Base-by-base conservation (phyloP, 1,140 invertebrate species). In the Antheraea pernyi region DNA sequence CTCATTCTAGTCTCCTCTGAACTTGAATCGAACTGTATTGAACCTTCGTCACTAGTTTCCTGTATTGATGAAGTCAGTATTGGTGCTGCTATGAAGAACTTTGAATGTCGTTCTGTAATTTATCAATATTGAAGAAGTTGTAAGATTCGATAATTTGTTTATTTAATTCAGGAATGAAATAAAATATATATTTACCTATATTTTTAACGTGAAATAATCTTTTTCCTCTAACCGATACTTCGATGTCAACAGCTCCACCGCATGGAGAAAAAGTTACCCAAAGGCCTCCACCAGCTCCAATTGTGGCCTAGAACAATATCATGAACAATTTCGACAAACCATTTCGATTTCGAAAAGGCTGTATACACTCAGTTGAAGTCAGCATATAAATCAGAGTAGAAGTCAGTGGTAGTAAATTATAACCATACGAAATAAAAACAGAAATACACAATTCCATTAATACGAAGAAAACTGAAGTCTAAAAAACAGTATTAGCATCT, bases 11-110 rank as follows among this genome's bases (percentile, higher is more conserved):
- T 71, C 74, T 92, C 90, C 69, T 92, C 90, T 0, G 90, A 92
- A 69, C 88, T 92, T 5, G 88, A 91, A 69, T 92, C 90, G n/a
- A 92, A 91, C 62, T 92, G 90, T 0, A 90, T 77, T 0, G 88
- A 91, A 0, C 85, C 81, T 69, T 92, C 90, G 18, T 91, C 87
- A 53, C 90, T 92, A 0, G 85, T 89, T 61, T 91, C 90, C 74
- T 92, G 90, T 5, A 80, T 84, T 0, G 90, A 91, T 9, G 88
- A 81, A 0, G 71, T 74, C 7, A 74, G 36, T 42, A 85, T 81
- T 8, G 89, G 86, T 1, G 85, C 80, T 10, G 88, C 81, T 18
- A 91, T 79, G 73, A 83, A 90, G 69, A 92, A 86, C 58, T 92
- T 92, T 36, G 75, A 73, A 53, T 89, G 79, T 6, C 78, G 80